These are phyloP conservation scores for Aporophyla nigra DNA, from an alignment of 2,888 invertebrate genomes.

Conservation along the genomic window DNA sequence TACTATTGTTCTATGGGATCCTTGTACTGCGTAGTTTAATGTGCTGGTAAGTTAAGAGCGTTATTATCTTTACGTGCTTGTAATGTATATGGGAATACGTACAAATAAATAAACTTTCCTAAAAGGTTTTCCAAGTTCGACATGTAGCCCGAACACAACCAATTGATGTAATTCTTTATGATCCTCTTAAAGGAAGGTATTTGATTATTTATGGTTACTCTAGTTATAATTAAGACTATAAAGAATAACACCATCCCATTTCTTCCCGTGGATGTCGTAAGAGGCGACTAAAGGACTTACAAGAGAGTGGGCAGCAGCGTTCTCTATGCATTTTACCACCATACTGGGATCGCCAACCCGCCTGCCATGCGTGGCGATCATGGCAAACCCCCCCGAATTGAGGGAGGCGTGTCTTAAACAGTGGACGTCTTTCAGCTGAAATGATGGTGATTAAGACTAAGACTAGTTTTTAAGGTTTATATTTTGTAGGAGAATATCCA, in stretches of 20 bases:
- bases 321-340: too few relatives aligned
- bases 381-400: too few relatives aligned
- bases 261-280: too few relatives aligned
- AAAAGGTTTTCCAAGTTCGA: conserved; percentile 42
- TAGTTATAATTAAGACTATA: conserved; percentile 19
- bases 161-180: conserved; percentile 28
- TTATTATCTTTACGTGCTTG: conserved; percentile 52
- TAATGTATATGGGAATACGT: conserved; percentile 43
- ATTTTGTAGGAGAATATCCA: not conserved
- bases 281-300: too few relatives aligned
- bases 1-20: conserved; percentile 55
- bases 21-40: conserved; percentile 61
- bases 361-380: too few relatives aligned
- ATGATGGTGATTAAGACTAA: too few relatives aligned
- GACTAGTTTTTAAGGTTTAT: not conserved
- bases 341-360: too few relatives aligned
- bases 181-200: conserved; percentile 12
- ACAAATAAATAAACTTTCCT: conserved; percentile 37
- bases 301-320: too few relatives aligned
- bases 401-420: too few relatives aligned
- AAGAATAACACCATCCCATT: too few relatives aligned
- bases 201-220: conserved; percentile 35
- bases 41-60: conserved; percentile 57
- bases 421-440: too few relatives aligned
- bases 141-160: conserved; percentile 30